Evolutionary conservation across 2,113 vertebrate genomes (phyloP).

Genomic region (Anoura caudifer): DNA sequence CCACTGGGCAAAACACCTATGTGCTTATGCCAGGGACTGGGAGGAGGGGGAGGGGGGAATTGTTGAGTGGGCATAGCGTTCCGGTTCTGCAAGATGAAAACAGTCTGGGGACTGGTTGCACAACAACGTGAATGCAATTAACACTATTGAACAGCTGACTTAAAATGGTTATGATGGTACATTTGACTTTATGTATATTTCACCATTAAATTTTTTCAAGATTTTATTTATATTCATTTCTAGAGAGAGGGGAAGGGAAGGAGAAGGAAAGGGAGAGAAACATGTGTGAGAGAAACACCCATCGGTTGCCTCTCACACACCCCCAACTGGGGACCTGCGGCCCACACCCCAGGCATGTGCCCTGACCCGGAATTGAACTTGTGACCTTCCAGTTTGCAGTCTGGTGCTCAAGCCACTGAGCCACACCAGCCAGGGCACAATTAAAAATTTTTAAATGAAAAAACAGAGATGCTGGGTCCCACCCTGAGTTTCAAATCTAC

Average conservation of each 20-base stretch:
- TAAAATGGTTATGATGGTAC: not conserved
- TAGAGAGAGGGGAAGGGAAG: too few species aligned
- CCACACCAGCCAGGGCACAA: not conserved
- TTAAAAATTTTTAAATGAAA: not conserved
- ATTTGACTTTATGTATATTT: not conserved
- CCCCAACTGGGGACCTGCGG: too few species aligned
- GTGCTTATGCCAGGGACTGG: not conserved
- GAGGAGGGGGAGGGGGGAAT: too few species aligned
- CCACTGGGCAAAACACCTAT: not conserved
- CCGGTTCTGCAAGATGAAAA: not conserved
- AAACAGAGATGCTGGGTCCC: not conserved
- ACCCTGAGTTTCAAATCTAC: not conserved
- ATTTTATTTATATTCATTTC: too few species aligned
- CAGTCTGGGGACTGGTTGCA: not conserved
- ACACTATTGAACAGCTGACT: not conserved
- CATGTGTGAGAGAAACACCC: too few species aligned
- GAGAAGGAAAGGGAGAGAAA: too few species aligned
- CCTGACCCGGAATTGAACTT: too few species aligned
- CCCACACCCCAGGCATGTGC: too few species aligned
- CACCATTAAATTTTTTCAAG: not conserved
- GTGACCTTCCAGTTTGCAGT: too few species aligned
- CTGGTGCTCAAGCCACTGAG: too few species aligned
- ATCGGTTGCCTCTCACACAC: too few species aligned
- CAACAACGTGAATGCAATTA: not conserved
- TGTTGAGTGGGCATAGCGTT: not conserved